Conservation (phyloP, 2,113 vertebrate genomes). For the Phaethornis superciliosus region DNA sequence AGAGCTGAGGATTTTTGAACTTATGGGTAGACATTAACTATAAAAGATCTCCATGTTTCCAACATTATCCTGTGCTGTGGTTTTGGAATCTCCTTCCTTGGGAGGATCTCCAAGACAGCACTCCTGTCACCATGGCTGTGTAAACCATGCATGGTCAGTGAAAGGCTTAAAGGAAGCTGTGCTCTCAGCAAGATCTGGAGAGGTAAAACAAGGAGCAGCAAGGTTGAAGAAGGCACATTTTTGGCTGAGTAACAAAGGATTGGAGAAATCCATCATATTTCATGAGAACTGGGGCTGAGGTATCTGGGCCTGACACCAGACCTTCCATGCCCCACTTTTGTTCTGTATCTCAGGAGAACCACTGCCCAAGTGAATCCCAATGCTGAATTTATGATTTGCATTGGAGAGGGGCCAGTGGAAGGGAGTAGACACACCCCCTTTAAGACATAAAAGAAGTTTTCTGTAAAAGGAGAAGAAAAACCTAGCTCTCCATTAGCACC, state of each 20-base stretch:
- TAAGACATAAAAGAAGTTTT: neutral
- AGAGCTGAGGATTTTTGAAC: neutral
- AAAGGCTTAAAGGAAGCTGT: neutral
- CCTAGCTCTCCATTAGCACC: fast-evolving
- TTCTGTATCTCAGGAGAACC: neutral
- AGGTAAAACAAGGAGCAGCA: neutral
- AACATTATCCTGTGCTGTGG: fast-evolving
- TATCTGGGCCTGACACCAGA: neutral
- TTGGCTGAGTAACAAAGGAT: neutral
- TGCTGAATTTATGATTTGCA: neutral
- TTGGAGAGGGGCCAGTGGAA: neutral
- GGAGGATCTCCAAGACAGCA: neutral
- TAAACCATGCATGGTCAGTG: neutral
- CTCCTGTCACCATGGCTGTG: neutral
- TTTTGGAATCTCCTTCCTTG: neutral
- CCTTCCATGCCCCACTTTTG: neutral
- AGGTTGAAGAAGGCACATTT: neutral
- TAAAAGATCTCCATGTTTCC: neutral
- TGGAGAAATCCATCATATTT: neutral
- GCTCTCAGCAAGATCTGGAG: neutral
- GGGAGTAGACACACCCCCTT: neutral
- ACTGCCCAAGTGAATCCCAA: neutral
- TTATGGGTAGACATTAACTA: neutral
- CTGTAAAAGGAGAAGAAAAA: neutral
- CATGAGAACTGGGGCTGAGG: neutral